These are phyloP conservation scores for Pipa parva DNA, from an alignment of 2,113 vertebrate genomes.

Conservation along the genomic window DNA sequence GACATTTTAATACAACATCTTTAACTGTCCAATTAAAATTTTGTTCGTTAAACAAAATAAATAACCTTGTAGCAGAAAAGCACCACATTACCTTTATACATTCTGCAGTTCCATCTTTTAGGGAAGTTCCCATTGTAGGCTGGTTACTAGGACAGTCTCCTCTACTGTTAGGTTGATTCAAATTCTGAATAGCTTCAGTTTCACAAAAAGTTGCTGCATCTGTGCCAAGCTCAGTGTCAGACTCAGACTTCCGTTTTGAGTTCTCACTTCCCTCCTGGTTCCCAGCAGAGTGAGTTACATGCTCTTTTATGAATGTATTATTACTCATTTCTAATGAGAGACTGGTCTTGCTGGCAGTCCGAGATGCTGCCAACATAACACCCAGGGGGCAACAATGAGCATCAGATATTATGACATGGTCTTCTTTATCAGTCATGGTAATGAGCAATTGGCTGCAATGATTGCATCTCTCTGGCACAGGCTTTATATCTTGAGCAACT, in stretches of 20 bases:
- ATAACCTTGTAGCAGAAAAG: no score
- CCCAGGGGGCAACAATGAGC: conserved; percentile 84
- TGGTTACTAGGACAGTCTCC: neutral
- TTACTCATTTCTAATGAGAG: conserved; percentile 20
- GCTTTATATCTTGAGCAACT: conserved; percentile 67
- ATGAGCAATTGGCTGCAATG: conserved; percentile 91
- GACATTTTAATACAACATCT: no score
- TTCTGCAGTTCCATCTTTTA: neutral
- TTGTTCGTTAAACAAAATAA: no score
- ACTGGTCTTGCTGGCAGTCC: conserved; percentile 43
- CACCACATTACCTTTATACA: neutral
- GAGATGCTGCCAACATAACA: conserved; percentile 68
- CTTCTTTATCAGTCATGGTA: conserved; percentile 96
- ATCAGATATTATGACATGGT: conserved; percentile 97
- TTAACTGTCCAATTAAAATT: no score
- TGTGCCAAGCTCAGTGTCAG: conserved; percentile 21
- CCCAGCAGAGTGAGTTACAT: conserved; percentile 45
- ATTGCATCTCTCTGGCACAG: conserved; percentile 82
- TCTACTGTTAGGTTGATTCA: neutral
- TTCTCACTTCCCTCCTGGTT: conserved; percentile 7
- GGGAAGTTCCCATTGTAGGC: neutral
- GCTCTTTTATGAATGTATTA: conserved; percentile 38
- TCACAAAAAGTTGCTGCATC: conserved; percentile 15
- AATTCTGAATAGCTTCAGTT: neutral
- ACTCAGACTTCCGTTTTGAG: conserved; percentile 37